Evolutionary conservation across 2,888 invertebrate species (phyloP).

Genomic region (Drepanosiphum platanoidis): DNA sequence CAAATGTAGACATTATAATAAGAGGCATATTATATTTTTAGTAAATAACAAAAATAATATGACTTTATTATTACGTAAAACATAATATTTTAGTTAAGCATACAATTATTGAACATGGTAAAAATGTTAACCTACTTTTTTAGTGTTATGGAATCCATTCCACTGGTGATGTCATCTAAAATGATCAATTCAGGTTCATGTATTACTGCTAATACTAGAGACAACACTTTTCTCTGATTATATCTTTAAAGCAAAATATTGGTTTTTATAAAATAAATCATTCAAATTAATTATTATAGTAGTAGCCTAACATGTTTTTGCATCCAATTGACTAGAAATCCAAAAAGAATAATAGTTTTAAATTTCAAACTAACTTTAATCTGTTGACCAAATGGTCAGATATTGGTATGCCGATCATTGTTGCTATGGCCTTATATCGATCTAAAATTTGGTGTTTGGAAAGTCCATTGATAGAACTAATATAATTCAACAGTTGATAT

Average conservation of each 20-base stretch:
- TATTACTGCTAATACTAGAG: constrained; percentile 34
- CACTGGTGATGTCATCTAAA: constrained; percentile 54
- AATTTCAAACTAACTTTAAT: not conserved
- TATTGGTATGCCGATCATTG: constrained; percentile 24
- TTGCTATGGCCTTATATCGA: constrained; percentile 14
- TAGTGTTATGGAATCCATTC: constrained; percentile 24
- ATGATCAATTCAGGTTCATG: constrained; percentile 47
- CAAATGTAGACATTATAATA: no score
- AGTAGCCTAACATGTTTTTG: no score
- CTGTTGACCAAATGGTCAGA: not conserved
- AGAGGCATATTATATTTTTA: no score
- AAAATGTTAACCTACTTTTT: constrained; percentile 51
- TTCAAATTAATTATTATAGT: not conserved
- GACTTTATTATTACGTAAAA: not conserved
- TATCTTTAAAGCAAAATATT: not conserved
- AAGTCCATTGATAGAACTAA: constrained; percentile 10
- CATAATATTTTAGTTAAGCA: not conserved
- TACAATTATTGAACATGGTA: no score
- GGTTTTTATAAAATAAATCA: not conserved
- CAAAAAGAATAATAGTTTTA: not conserved
- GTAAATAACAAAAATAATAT: no score
- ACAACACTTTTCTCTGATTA: constrained; percentile 37
- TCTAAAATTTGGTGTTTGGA: not conserved
- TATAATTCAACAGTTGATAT: constrained; percentile 1
- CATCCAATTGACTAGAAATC: not conserved